These are phyloP conservation scores for Macrocentrus cingulum DNA, from an alignment of 1,140 invertebrate genomes.

Conservation along the genomic window DNA sequence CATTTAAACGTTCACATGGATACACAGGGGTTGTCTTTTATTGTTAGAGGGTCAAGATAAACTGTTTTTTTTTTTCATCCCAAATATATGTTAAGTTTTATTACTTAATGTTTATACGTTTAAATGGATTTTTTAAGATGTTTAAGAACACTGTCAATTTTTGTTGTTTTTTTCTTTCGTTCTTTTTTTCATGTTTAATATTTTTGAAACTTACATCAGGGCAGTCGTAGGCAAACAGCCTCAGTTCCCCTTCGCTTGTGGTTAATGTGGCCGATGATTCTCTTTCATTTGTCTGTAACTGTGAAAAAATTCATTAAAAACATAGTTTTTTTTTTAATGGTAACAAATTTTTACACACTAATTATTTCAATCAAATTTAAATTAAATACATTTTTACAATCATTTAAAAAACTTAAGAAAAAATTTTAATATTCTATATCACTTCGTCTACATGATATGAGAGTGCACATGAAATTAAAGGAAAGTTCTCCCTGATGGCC, in stretches of 20 bases:
- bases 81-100: no score
- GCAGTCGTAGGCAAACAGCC: conserved; percentile 56
- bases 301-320: conserved; percentile 14
- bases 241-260: conserved; percentile 55
- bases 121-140: no score
- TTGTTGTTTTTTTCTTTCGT: neutral
- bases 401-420: no score
- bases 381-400: no score
- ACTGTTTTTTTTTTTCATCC: neutral
- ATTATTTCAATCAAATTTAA: no score
- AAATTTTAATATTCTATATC: no score
- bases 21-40: conserved; percentile 17
- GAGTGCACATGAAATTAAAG: no score
- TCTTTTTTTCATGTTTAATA: conserved; percentile 11
- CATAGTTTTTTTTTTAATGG: no score
- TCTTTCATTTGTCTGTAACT: conserved; percentile 57
- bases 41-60: neutral
- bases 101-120: no score
- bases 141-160: neutral
- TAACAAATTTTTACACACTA: no score
- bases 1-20: conserved; percentile 54
- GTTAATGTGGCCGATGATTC: conserved; percentile 56
- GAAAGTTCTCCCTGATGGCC: no score
- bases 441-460: no score
- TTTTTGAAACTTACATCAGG: conserved; percentile 53